Percentiles rank a stretch among this genome's conserved stretches.
phyloP scores from a whole-genome alignment of 2,113 vertebrate species.

The Felis chaus region DNA sequence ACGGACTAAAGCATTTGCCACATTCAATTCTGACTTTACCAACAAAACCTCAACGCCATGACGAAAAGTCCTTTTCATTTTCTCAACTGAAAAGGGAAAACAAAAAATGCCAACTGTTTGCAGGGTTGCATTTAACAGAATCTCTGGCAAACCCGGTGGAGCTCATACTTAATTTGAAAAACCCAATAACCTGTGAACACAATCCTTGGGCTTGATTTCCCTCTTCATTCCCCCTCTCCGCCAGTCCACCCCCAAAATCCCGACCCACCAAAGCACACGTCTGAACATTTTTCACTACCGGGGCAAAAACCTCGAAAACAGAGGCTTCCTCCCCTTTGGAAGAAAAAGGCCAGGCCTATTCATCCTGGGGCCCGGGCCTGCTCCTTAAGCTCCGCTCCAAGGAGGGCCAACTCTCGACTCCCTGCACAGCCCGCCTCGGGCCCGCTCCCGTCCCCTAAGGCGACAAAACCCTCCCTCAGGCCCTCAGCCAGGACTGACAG shows the following conservation, averaged over 20 bases:
- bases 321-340: not conserved
- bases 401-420: not conserved
- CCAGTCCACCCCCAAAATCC: not conserved
- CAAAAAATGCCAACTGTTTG: not conserved
- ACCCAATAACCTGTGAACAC: not conserved
- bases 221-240: not conserved
- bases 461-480: not conserved
- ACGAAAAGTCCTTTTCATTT: not conserved
- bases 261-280: not conserved
- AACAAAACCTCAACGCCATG: constrained; percentile 8
- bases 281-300: not conserved
- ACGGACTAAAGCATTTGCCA: not conserved
- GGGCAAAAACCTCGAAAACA: not conserved
- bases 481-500: constrained; percentile 47
- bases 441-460: not conserved
- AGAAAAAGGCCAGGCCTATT: not conserved
- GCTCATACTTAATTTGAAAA: constrained; percentile 26
- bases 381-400: not conserved
- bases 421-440: constrained; percentile 23
- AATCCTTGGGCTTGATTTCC: not conserved
- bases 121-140: not conserved
- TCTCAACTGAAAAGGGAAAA: not conserved
- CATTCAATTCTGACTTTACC: not conserved
- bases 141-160: not conserved
- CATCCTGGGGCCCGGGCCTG: not conserved